Evolutionary conservation across 2,113 vertebrate species (phyloP), one percentile per base, ranked within the genome.

Genomic region (Gasterosteus nipponicus): DNA sequence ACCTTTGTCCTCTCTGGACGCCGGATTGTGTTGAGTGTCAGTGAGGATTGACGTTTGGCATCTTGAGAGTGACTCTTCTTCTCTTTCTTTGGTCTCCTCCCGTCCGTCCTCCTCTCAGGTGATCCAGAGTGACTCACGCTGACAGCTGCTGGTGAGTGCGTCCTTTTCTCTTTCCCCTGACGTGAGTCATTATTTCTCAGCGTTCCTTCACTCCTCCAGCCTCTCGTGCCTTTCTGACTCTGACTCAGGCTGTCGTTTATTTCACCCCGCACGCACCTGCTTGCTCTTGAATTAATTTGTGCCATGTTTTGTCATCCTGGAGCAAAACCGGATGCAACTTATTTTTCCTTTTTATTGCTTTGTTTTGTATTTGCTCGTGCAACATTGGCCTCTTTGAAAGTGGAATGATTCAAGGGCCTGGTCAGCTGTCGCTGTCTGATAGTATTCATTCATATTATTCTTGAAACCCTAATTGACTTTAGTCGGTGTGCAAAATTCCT

Each of bases 111-210:
- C 51, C 31, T 75, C 75, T 59, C 80, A 94, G 93, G 82, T 88
- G 66, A 78, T 71, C 74, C 68, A 69, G 67, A 90, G 69, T 78
- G 81, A 86, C 35, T 83, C 59, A 84, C 77, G 53, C 78, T 79
- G 77, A 84, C 76, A 59, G 69, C 89, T 80, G 79, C 93, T 94
- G 93, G 92, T 94, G 91, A 83, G 93, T 93, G 80, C 54, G 63
- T 74, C 1, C 7, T 38, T 82, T 72, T 82, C 88, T 77, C 75
- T 70, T 64, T 70, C 10, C 64, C 5, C 22, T 72, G 29, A 73
- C 72, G 38, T 38, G 39, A 73, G 26, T 44, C 61, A 44, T 80
- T 46, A 22, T 47, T 18, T 71, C 41, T 31, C 19, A 61, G 18
- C 9, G 11, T 70, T 67, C 49, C 11, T 60, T 77, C 49, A 10